A percentile compares a stretch with the other conserved stretches of the same genome.
phyloP scores from a whole-genome alignment of 2,888 invertebrate genomes.

The Philonicus albiceps region DNA sequence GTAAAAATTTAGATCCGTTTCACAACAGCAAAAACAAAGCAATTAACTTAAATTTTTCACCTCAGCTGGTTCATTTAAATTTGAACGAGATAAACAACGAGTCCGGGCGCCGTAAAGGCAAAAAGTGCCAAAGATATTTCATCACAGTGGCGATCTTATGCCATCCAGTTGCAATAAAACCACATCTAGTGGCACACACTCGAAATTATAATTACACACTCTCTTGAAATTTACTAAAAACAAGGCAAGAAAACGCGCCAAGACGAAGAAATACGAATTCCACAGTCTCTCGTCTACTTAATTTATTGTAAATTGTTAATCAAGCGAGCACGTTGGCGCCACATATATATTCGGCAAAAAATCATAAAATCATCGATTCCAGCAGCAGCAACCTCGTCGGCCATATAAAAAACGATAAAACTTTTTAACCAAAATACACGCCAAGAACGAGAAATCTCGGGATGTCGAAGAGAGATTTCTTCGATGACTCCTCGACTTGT shows the following conservation, averaged over 20 bases:
- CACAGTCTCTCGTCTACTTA: conserved; percentile 23
- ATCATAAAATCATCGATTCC: conserved; percentile 15
- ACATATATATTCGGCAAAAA: conserved; percentile 38
- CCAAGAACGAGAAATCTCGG: not conserved
- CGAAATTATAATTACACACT: conserved; percentile 7
- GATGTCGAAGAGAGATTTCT: not conserved
- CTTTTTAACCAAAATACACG: conserved; percentile 28
- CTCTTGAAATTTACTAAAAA: not conserved
- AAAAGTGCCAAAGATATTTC: not conserved
- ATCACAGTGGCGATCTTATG: conserved; percentile 11
- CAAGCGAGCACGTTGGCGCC: conserved; percentile 44
- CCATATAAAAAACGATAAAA: conserved; percentile 11
- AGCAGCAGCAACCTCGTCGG: not conserved
- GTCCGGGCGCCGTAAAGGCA: not conserved
- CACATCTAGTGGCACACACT: not conserved
- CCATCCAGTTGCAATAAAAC: conserved; percentile 15
- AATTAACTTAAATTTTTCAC: conserved; percentile 41
- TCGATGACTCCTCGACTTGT: conserved; percentile 15
- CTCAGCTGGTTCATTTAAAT: conserved; percentile 25
- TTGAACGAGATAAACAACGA: conserved; percentile 9
- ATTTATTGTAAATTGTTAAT: conserved; percentile 42
- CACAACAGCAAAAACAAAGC: conserved; percentile 11
- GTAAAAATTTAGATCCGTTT: conserved; percentile 24
- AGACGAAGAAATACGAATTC: conserved; percentile 11
- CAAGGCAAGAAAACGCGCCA: not conserved